Evolutionary conservation across 2,113 vertebrate species (phyloP).

Genomic region (Columba livia): DNA sequence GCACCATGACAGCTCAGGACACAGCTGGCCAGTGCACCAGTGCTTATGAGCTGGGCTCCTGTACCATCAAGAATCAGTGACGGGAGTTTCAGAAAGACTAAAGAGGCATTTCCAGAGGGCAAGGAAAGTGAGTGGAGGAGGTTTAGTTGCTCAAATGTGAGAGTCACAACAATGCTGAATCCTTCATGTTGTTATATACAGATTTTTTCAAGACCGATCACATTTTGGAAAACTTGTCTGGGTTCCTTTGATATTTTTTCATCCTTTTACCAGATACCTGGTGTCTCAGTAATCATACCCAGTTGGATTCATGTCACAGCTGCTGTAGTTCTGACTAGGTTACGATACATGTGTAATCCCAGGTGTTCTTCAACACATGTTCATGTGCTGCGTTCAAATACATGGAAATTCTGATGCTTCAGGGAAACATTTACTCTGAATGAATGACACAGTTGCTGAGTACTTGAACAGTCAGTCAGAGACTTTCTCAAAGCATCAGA

Average conservation of each 20-base stretch:
- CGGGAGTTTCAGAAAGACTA: neutral
- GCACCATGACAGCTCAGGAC: neutral
- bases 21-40: neutral
- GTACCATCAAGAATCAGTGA: neutral
- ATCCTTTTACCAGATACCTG: neutral
- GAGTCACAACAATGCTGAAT: neutral
- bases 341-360: neutral
- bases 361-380: neutral
- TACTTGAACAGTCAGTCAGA: neutral
- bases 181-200: neutral
- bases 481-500: neutral
- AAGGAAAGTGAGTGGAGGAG: neutral
- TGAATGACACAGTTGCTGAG: constrained; percentile 6
- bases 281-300: neutral
- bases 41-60: neutral
- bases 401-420: constrained; percentile 22
- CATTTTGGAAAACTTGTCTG: neutral
- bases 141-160: neutral
- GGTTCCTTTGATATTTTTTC: neutral
- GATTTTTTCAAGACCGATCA: neutral
- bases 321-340: neutral
- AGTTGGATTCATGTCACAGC: neutral
- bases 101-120: neutral
- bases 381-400: neutral
- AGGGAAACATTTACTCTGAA: constrained; percentile 4